Percentiles rank a stretch among this genome's conserved stretches.
Evolutionary conservation across 53 echinoderm and acorn worm species (phyloP).

Genomic region (Astropecten irregularis): DNA sequence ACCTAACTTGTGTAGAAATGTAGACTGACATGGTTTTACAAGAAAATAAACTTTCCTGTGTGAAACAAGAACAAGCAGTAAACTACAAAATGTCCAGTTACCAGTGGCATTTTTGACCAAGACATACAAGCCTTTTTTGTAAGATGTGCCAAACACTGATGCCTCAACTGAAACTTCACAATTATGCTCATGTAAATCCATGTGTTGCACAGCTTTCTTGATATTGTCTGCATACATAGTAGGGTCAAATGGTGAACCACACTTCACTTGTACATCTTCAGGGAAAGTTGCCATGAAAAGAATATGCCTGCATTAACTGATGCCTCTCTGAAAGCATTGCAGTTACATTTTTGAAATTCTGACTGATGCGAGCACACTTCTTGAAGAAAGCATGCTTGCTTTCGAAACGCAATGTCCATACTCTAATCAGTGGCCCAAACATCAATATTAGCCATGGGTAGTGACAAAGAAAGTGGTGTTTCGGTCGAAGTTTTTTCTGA

Average conservation of each 20-base stretch:
- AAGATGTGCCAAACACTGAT: constrained; percentile 43
- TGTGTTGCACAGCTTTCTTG: constrained; percentile 13
- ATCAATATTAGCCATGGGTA: constrained; percentile 23
- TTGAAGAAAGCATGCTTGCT: constrained; percentile 49
- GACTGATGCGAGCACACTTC: constrained; percentile 11
- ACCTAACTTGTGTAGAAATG: background rate
- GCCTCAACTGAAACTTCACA: constrained; percentile 39
- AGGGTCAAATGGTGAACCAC: constrained; percentile 17
- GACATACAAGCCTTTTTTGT: constrained; percentile 36
- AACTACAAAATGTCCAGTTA: constrained; percentile 57
- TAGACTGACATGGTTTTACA: constrained; percentile 22
- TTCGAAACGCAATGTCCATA: constrained; percentile 61
- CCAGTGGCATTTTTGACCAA: constrained; percentile 18
- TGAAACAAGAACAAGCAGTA: constrained; percentile 36
- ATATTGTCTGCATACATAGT: constrained; percentile 35
- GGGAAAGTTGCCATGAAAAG: constrained; percentile 49
- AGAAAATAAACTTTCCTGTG: background rate
- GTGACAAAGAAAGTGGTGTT: no score
- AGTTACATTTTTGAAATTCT: constrained; percentile 64
- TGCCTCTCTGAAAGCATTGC: constrained; percentile 61
- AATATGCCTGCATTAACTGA: constrained; percentile 57
- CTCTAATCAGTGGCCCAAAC: constrained; percentile 56
- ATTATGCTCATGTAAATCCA: constrained; percentile 7
- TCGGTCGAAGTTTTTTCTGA: constrained; percentile 33
- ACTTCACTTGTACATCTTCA: background rate